phyloP scores from a whole-genome alignment of 2,113 vertebrate species.

The Echinops telfairi region DNA sequence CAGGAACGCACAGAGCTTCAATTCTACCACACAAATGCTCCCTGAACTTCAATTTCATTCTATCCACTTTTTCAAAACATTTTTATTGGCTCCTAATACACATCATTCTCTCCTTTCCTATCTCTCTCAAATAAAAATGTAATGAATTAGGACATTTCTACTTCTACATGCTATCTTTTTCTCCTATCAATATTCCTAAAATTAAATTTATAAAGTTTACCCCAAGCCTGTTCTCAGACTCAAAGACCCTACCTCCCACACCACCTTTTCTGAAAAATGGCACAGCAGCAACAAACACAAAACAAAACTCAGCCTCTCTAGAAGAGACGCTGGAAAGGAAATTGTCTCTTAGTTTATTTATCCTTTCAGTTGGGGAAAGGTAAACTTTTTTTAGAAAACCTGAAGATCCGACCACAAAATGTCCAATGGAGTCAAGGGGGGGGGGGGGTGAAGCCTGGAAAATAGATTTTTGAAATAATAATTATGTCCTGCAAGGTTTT shows the following conservation, averaged over 20 bases:
- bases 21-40: background rate
- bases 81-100: too few species aligned
- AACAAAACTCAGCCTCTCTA: too few species aligned
- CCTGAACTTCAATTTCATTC: background rate
- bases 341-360: too few species aligned
- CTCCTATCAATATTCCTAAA: background rate
- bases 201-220: background rate
- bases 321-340: too few species aligned
- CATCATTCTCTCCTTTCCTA: too few species aligned
- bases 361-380: too few species aligned
- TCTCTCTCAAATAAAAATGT: constrained; percentile 5
- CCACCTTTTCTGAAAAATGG: constrained; percentile 68
- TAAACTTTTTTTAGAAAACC: background rate
- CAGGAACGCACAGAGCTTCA: background rate
- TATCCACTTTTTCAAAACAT: background rate
- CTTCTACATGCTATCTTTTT: constrained; percentile 16
- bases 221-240: too few species aligned
- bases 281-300: constrained; percentile 80
- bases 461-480: constrained; percentile 28
- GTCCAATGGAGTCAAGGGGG: too few species aligned
- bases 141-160: background rate
- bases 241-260: constrained; percentile 81
- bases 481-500: constrained; percentile 16
- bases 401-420: too few species aligned
- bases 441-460: too few species aligned